Evolutionary conservation across 1,140 invertebrate species (phyloP).

Genomic region (Zaprionus capensis): DNA sequence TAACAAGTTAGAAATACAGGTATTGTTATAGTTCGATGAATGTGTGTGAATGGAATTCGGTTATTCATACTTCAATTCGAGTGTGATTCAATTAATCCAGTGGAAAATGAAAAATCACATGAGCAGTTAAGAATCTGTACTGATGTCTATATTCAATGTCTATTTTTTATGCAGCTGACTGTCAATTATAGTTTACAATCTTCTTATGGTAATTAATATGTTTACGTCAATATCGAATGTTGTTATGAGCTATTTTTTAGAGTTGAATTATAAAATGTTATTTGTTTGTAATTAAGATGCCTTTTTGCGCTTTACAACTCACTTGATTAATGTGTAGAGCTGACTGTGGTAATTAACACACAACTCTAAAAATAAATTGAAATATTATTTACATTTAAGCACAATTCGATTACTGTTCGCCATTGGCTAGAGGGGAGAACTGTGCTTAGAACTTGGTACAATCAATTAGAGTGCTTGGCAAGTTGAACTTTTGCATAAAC

Average conservation of each 20-base stretch:
- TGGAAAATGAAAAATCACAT: neutral
- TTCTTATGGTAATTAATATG: neutral
- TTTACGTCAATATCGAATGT: neutral
- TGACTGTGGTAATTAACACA: neutral
- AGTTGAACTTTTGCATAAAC: constrained; percentile 9
- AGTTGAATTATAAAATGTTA: neutral
- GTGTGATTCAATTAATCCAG: constrained; percentile 67
- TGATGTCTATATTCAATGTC: neutral
- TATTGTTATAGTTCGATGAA: neutral
- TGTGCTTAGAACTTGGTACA: neutral
- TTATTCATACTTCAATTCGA: constrained; percentile 58
- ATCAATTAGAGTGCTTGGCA: constrained; percentile 43
- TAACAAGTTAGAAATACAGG: neutral
- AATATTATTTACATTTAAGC: constrained; percentile 4
- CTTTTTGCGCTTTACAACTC: neutral
- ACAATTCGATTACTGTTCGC: neutral
- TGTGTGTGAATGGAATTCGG: constrained; percentile 36
- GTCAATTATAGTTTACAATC: neutral
- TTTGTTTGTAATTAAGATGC: neutral
- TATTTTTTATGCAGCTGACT: neutral
- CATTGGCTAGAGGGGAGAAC: neutral
- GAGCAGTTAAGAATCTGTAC: neutral
- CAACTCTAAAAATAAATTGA: neutral
- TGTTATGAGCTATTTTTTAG: neutral
- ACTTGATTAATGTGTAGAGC: neutral